These are phyloP conservation scores for Phenganax stokvisi DNA, from an alignment of 92 coral and sea anemone genomes.

Conservation along the genomic window DNA sequence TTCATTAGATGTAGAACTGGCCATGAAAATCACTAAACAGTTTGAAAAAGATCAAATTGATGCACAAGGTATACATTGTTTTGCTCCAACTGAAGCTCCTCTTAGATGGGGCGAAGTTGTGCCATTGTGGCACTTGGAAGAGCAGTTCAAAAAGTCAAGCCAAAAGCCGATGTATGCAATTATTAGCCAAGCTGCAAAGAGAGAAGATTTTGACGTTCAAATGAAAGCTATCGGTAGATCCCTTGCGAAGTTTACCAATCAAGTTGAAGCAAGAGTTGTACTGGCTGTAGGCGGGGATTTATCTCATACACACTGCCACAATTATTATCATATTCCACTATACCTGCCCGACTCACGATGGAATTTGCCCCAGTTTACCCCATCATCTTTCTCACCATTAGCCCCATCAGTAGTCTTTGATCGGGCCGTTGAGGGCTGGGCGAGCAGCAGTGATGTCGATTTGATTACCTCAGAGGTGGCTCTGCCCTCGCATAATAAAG, in stretches of 20 bases:
- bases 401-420: slow-evolving; percentile 50
- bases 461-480: neutral
- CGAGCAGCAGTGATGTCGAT: slow-evolving; percentile 42
- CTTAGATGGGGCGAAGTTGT: slow-evolving; percentile 76
- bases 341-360: slow-evolving; percentile 59
- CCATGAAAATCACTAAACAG: slow-evolving; percentile 45
- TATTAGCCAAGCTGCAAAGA: slow-evolving; percentile 36
- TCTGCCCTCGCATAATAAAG: slow-evolving; percentile 19
- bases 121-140: slow-evolving; percentile 60
- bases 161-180: slow-evolving; percentile 56
- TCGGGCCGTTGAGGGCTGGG: slow-evolving; percentile 60
- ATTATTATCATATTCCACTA: slow-evolving; percentile 44
- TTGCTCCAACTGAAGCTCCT: slow-evolving; percentile 54
- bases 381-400: no score
- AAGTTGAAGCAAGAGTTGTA: slow-evolving; percentile 47
- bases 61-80: slow-evolving; percentile 58
- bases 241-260: slow-evolving; percentile 44
- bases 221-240: slow-evolving; percentile 45
- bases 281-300: slow-evolving; percentile 69
- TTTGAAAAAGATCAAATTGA: slow-evolving; percentile 43
- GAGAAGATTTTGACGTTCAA: slow-evolving; percentile 1
- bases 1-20: slow-evolving; percentile 42
- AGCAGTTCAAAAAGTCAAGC: slow-evolving; percentile 36
- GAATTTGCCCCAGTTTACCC: slow-evolving; percentile 22
- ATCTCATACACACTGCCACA: slow-evolving; percentile 51